phyloP scores from a whole-genome alignment of 2,797 vertebrate species.

The Botia almorhae region DNA sequence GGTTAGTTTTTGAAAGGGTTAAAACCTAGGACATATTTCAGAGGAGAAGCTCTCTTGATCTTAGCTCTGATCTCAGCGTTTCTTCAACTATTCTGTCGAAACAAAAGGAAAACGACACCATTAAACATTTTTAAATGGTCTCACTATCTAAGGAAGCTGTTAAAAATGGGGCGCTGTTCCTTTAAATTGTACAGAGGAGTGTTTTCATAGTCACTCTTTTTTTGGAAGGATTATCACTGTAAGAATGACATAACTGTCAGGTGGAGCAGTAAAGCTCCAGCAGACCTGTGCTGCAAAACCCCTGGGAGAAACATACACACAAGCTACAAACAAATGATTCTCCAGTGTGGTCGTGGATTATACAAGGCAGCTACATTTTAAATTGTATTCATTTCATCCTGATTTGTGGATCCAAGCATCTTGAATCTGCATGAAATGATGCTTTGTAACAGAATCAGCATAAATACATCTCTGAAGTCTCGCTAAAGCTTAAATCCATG shows the following conservation, averaged over 20 bases:
- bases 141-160: neutral
- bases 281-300: slow-evolving; percentile 63
- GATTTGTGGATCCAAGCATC: neutral
- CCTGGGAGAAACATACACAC: slow-evolving; percentile 55
- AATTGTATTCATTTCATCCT: neutral
- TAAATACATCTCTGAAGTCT: neutral
- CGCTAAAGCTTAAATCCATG: neutral
- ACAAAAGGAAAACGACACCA: slow-evolving; percentile 7
- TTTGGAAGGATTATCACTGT: slow-evolving; percentile 65
- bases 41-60: neutral
- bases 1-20: neutral
- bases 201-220: slow-evolving; percentile 45
- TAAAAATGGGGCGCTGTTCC: slow-evolving; percentile 49
- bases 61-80: neutral
- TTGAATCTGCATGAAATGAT: neutral
- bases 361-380: neutral
- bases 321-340: neutral
- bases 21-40: neutral
- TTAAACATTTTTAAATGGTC: neutral
- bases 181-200: slow-evolving; percentile 52
- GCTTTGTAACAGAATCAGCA: neutral
- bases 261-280: slow-evolving; percentile 72
- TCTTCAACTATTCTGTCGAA: neutral
- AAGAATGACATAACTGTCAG: slow-evolving; percentile 75
- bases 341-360: neutral